A percentile compares a stretch with the other conserved stretches of the same genome.
Evolutionary conservation across 2,888 invertebrate genomes (phyloP).

Genomic region (Phragmatobia fuliginosa): DNA sequence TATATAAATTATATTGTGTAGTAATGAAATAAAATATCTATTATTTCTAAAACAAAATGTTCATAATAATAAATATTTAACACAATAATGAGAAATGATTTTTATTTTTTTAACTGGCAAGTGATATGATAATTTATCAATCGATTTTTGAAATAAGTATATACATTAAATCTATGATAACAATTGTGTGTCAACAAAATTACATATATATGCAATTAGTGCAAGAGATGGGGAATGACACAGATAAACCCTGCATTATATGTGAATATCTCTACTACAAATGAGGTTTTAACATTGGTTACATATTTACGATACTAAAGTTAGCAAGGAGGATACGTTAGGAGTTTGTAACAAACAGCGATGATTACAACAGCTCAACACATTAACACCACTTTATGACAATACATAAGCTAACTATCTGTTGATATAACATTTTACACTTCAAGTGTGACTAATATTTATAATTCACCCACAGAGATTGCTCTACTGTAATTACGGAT

Average conservation of each 20-base stretch:
- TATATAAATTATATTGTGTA: constrained; percentile 72
- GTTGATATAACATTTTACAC: constrained; percentile 58
- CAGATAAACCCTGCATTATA: constrained; percentile 67
- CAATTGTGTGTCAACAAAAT: constrained; percentile 59
- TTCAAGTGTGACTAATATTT: constrained; percentile 56
- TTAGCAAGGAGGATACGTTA: too few species aligned
- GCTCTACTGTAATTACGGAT: constrained; percentile 22
- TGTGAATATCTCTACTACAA: constrained; percentile 57
- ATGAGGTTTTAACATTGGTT: constrained; percentile 54
- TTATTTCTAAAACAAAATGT: constrained; percentile 69
- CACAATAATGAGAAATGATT: constrained; percentile 73
- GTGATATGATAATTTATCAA: constrained; percentile 87
- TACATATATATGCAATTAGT: constrained; percentile 60
- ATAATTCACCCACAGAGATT: constrained; percentile 44
- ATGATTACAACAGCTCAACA: constrained; percentile 71
- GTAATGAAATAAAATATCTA: constrained; percentile 69
- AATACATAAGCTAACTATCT: constrained; percentile 54
- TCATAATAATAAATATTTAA: constrained; percentile 62
- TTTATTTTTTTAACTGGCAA: constrained; percentile 81
- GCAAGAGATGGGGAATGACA: constrained; percentile 65
- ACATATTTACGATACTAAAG: constrained; percentile 60
- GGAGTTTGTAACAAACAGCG: constrained; percentile 68
- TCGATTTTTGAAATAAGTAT: constrained; percentile 60
- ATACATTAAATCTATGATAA: constrained; percentile 68
- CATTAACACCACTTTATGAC: constrained; percentile 61